Conservation (phyloP, 2,888 invertebrate genomes). For the Sinodicranocentrus sp. region DNA sequence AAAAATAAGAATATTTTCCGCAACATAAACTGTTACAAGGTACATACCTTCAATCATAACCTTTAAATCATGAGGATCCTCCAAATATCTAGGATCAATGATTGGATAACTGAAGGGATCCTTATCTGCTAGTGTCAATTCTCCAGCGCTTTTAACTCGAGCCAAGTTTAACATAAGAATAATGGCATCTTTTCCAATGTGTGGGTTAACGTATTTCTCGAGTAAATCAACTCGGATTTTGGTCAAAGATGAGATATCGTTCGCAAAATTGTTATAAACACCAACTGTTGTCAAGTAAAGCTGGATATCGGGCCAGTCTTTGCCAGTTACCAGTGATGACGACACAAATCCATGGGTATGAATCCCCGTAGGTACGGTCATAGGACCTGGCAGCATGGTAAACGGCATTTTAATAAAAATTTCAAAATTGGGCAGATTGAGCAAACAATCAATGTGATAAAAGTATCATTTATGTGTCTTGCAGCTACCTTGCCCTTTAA, state of each 20-base stretch:
- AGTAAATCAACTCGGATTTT: conserved; percentile 28
- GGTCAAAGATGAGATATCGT: conserved; percentile 25
- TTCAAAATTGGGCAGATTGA: too few species aligned
- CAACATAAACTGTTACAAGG: too few species aligned
- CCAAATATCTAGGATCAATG: conserved; percentile 73
- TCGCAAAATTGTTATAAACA: conserved; percentile 39
- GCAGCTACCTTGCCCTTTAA: conserved; percentile 58
- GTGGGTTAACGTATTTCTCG: conserved; percentile 37
- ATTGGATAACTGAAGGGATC: conserved; percentile 60
- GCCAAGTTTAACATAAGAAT: conserved; percentile 41
- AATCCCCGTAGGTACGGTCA: conserved; percentile 55
- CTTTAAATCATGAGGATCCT: conserved; percentile 68
- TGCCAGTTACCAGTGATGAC: conserved; percentile 42
- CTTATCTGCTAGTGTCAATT: conserved; percentile 68
- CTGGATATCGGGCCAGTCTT: conserved; percentile 89
- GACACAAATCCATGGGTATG: conserved; percentile 58
- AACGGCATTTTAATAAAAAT: too few species aligned
- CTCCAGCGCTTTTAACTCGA: conserved; percentile 66
- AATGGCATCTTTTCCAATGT: conserved; percentile 67
- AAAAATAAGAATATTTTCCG: too few species aligned
- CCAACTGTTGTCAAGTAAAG: conserved; percentile 81
- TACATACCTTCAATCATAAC: conserved; percentile 71
- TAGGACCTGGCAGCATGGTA: conserved; percentile 39
- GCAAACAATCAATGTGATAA: neutral
- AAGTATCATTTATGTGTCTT: neutral